These are phyloP conservation scores for Lampris megalopsis DNA, from an alignment of 2,113 vertebrate species.

Conservation along the genomic window DNA sequence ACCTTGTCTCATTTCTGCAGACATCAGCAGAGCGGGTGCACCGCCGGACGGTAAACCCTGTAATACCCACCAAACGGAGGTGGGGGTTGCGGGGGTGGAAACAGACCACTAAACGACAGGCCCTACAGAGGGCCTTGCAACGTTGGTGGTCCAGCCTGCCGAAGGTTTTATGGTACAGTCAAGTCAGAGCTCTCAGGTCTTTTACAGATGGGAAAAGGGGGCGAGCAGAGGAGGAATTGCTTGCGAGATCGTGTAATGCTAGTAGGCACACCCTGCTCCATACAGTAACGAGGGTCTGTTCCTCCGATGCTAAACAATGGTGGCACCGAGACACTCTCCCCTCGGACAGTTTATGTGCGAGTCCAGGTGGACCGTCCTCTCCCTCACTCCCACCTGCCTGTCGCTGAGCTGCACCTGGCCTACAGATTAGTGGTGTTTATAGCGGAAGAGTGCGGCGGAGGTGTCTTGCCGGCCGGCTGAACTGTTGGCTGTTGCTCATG, in stretches of 20 bases:
- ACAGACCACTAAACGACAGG: slow-evolving; percentile 33
- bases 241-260: slow-evolving; percentile 41
- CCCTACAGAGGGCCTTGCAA: slow-evolving; percentile 50
- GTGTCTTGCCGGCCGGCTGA: background rate
- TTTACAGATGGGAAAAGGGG: slow-evolving; percentile 46
- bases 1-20: slow-evolving; percentile 47
- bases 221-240: slow-evolving; percentile 43
- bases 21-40: slow-evolving; percentile 51
- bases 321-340: slow-evolving; percentile 17
- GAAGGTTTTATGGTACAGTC: slow-evolving; percentile 64
- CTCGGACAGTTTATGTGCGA: background rate
- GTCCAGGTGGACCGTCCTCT: slow-evolving; percentile 25
- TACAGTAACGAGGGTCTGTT: slow-evolving; percentile 4
- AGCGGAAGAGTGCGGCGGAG: slow-evolving; percentile 50
- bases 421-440: slow-evolving; percentile 64
- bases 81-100: slow-evolving; percentile 32
- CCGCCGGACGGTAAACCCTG: slow-evolving; percentile 50
- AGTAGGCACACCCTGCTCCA: slow-evolving; percentile 42
- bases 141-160: slow-evolving; percentile 69
- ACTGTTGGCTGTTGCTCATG: slow-evolving; percentile 68
- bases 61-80: slow-evolving; percentile 45
- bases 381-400: slow-evolving; percentile 38
- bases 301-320: slow-evolving; percentile 23
- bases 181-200: slow-evolving; percentile 49
- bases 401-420: slow-evolving; percentile 70